Percentiles rank a stretch among this genome's conserved stretches.
Evolutionary conservation across 2,797 vertebrate genomes (phyloP).

Genomic region (Melanogrammus aeglefinus): DNA sequence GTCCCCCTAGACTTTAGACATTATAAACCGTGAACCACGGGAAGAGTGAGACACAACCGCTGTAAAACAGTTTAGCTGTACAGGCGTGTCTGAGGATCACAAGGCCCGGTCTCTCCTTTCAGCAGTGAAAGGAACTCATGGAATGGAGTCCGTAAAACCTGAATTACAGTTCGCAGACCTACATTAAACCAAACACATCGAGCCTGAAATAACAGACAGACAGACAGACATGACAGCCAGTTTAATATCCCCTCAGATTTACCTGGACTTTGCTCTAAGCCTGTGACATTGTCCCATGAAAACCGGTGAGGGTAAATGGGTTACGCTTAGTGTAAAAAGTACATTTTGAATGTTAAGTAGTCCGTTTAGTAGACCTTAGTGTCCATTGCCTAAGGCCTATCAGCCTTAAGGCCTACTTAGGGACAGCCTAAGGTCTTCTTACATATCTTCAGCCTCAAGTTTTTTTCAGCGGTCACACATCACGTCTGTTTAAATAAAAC

Average conservation of each 20-base stretch:
- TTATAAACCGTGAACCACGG: background rate
- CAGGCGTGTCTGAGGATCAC: background rate
- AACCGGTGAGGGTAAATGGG: background rate
- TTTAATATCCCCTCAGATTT: background rate
- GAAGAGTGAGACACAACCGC: background rate
- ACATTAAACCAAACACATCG: background rate
- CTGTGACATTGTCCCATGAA: background rate
- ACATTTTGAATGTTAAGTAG: too few species aligned
- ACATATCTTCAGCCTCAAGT: background rate
- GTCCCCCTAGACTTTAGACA: background rate
- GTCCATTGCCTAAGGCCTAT: too few species aligned
- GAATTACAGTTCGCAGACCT: background rate
- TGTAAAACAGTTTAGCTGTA: background rate
- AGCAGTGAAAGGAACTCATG: constrained; percentile 19
- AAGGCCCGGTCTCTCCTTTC: background rate
- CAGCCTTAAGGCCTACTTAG: too few species aligned
- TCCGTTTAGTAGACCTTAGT: too few species aligned
- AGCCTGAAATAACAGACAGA: background rate
- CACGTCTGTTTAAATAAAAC: too few species aligned
- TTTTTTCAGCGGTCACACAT: too few species aligned
- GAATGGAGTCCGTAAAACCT: constrained; percentile 12
- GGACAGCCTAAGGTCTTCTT: too few species aligned
- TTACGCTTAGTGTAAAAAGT: background rate
- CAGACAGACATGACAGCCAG: background rate
- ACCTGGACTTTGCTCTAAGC: background rate